Base-by-base conservation (phyloP, 2,888 invertebrate species). In the Pachliopta kotzebuea region DNA sequence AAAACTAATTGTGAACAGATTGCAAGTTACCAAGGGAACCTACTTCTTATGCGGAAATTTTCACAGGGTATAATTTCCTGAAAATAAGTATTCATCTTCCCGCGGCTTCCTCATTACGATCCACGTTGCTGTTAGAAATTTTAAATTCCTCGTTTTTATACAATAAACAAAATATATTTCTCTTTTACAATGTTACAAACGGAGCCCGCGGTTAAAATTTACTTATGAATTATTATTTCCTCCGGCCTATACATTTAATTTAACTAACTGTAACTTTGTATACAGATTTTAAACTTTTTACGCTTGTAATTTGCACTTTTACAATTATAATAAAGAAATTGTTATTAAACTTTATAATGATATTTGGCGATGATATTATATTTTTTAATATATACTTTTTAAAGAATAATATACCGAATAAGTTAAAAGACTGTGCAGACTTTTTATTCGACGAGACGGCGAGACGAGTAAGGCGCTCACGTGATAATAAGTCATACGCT, bases 51-150 rank as follows among this genome's bases (percentile, higher is more conserved):
- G 59, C 63, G 63, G 63, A 63, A 63, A 59, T 63, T 58, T 63
- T 63, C 59, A 50, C 62, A 59, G 58, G 59, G 49, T 63, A 49
- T 55, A 63, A 63, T 63, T 63, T 63, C 63, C 63, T 63, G 58
- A 31, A 63, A 59, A 58, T 63, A 63, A 63, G 59, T 59, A 58
- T 58, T 59, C 63, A 49, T 54, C 59, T 55, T 63, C 54, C 63
- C 63, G 49, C 54, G 49, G 55, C 31, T 58, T 63, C 62, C 62
- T 63, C 53, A 58, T 63, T 58, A 53, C 20, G 57, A 63, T 58
- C 57, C 14, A 17, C 52, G 26, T 45, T 57, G 50, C 49, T 26
- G 57, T 54, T 58, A 26, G 20, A 62, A 57, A 57, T 62, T 62
- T 42, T 2, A 53, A 62, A 57, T 62, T 23, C 49, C 37, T 11